These are phyloP conservation scores for Pecten maximus DNA, from an alignment of 2,888 invertebrate genomes.

Conservation along the genomic window DNA sequence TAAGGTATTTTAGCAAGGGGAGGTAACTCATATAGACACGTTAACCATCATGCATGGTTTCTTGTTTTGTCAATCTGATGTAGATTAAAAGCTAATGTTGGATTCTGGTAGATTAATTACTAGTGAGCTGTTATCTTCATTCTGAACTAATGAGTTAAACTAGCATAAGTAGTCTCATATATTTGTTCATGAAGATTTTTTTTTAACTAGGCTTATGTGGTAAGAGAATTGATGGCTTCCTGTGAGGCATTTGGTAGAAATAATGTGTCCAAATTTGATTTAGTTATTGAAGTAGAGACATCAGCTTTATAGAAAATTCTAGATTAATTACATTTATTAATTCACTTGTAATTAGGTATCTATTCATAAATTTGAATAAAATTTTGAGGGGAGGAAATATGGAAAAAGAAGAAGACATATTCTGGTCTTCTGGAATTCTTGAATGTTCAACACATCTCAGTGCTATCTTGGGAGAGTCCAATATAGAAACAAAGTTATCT, in stretches of 20 bases:
- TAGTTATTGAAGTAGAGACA: too few relatives aligned
- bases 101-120: slow-evolving; percentile 2
- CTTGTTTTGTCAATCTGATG: neutral
- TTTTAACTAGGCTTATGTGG: neutral
- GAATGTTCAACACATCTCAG: neutral
- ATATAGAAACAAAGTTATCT: neutral
- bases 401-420: neutral
- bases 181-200: neutral
- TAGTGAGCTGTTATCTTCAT: neutral
- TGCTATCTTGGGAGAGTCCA: neutral
- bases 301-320: too few relatives aligned
- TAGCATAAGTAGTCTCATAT: neutral
- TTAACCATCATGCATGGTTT: slow-evolving; percentile 13
- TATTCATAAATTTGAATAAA: too few relatives aligned
- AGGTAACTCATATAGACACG: neutral
- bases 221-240: too few relatives aligned
- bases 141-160: neutral
- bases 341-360: too few relatives aligned
- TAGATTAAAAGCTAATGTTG: neutral
- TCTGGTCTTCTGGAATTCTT: neutral
- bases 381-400: too few relatives aligned
- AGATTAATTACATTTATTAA: too few relatives aligned
- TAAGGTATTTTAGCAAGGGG: neutral
- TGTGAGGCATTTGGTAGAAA: neutral
- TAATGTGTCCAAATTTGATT: too few relatives aligned